Conservation (phyloP, 2,113 vertebrate genomes). For the Spea multiplicata region DNA sequence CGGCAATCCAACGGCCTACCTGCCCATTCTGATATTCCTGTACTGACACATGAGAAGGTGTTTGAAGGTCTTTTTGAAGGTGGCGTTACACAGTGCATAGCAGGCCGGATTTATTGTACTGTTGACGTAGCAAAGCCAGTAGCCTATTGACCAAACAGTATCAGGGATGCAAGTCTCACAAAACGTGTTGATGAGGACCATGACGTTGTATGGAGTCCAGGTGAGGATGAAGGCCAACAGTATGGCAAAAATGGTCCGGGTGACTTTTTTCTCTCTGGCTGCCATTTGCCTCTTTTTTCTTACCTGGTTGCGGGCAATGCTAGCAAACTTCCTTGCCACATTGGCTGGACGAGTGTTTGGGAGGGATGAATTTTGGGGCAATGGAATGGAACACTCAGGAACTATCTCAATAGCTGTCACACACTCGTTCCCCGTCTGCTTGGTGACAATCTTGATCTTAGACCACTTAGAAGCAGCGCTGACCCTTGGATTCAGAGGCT, state of each 20-base stretch:
- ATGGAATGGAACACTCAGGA: slow-evolving; percentile 74
- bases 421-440: slow-evolving; percentile 88
- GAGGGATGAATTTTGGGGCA: slow-evolving; percentile 71
- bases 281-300: slow-evolving; percentile 97
- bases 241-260: slow-evolving; percentile 97
- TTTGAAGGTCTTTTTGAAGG: slow-evolving; percentile 98
- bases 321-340: slow-evolving; percentile 93
- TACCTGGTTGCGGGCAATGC: slow-evolving; percentile 94
- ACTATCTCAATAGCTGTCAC: slow-evolving; percentile 95
- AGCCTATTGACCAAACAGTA: slow-evolving; percentile 92
- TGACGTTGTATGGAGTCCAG: slow-evolving; percentile 97
- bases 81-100: slow-evolving; percentile 96
- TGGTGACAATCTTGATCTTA: slow-evolving; percentile 97
- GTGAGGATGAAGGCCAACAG: slow-evolving; percentile 95
- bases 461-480: slow-evolving; percentile 85
- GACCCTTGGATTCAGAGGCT: slow-evolving; percentile 59
- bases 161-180: slow-evolving; percentile 90
- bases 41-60: slow-evolving; percentile 96
- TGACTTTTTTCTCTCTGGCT: slow-evolving; percentile 95
- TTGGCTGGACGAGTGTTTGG: slow-evolving; percentile 78
- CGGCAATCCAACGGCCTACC: slow-evolving; percentile 68
- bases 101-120: slow-evolving; percentile 98
- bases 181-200: slow-evolving; percentile 98
- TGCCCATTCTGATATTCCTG: slow-evolving; percentile 89
- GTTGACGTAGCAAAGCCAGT: slow-evolving; percentile 98